Percentiles rank a stretch among this genome's conserved stretches.
These are phyloP conservation scores for Meteorus sp. DNA, from an alignment of 1,140 invertebrate species.

Conservation along the genomic window DNA sequence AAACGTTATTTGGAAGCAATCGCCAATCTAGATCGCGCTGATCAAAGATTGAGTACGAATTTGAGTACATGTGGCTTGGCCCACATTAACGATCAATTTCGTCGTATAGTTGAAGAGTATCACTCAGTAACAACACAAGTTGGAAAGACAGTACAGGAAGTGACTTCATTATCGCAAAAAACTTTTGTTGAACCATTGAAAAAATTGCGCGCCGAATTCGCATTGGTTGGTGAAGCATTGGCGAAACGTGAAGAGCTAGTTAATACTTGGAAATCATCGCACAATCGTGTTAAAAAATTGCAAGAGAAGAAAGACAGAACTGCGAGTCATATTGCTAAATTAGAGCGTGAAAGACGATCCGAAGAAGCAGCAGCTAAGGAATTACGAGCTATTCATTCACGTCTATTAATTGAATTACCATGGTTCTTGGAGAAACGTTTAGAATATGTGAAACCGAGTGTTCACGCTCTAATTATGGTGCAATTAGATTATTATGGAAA, in stretches of 20 bases:
- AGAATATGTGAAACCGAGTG: conserved; percentile 52
- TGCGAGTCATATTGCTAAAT: conserved; percentile 50
- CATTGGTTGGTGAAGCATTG: conserved; percentile 41
- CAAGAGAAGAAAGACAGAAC: conserved; percentile 54
- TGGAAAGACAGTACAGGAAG: conserved; percentile 47
- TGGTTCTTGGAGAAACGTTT: conserved; percentile 51
- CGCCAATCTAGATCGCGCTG: conserved; percentile 41
- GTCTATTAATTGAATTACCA: conserved; percentile 46
- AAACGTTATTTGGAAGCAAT: conserved; percentile 51
- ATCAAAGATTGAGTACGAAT: conserved; percentile 50
- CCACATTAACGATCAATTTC: conserved; percentile 49
- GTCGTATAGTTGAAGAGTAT: conserved; percentile 53
- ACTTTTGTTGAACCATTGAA: conserved; percentile 56
- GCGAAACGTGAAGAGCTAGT: conserved; percentile 52
- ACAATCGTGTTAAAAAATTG: conserved; percentile 48
- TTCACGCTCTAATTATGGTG: conserved; percentile 55
- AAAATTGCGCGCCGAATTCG: conserved; percentile 52
- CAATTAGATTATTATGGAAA: conserved; percentile 57
- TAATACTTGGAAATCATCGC: conserved; percentile 41
- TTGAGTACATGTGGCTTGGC: conserved; percentile 46
- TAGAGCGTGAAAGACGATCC: conserved; percentile 47
- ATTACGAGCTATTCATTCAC: conserved; percentile 45
- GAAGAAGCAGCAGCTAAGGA: conserved; percentile 47
- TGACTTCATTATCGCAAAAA: conserved; percentile 40
- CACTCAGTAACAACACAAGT: conserved; percentile 53